Conservation (phyloP, 2,797 vertebrate species). For the Salarias fasciatus region DNA sequence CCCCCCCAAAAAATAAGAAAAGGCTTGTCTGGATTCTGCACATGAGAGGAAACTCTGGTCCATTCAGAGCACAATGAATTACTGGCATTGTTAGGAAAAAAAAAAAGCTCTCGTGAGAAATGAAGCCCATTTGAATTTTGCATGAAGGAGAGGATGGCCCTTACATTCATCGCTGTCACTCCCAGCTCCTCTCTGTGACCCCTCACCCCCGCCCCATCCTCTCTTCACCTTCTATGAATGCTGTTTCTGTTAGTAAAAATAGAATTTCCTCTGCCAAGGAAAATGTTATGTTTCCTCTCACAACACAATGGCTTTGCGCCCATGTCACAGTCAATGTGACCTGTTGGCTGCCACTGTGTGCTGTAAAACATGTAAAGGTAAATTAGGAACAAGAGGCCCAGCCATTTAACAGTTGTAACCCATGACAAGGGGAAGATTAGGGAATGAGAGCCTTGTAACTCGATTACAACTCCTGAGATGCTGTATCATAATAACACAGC, state of each 20-base stretch:
- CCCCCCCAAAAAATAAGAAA: conserved; percentile 40
- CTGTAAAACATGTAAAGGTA: conserved; percentile 74
- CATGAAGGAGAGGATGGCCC: conserved; percentile 40
- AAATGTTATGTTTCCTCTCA: conserved; percentile 72
- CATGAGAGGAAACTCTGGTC: neutral
- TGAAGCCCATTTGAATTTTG: conserved; percentile 58
- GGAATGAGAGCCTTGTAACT: conserved; percentile 82
- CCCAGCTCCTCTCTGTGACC: conserved; percentile 44
- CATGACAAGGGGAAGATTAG: conserved; percentile 80
- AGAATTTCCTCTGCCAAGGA: conserved; percentile 67
- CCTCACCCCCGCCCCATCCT: conserved; percentile 9
- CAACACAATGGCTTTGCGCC: conserved; percentile 69
- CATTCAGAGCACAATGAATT: conserved; percentile 27
- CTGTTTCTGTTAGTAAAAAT: conserved; percentile 68
- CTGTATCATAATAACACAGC: conserved; percentile 74
- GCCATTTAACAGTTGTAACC: conserved; percentile 77
- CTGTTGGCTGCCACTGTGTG: conserved; percentile 49
- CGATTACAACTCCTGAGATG: conserved; percentile 77
- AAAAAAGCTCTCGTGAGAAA: conserved; percentile 37
- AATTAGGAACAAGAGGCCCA: conserved; percentile 69
- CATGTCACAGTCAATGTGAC: conserved; percentile 44
- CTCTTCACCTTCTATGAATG: conserved; percentile 29
- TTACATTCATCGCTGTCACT: conserved; percentile 54
- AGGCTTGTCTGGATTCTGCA: neutral
- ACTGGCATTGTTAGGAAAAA: conserved; percentile 25